These are phyloP conservation scores for Hephaestus fuliginosus DNA, from an alignment of 2,797 vertebrate species.

Conservation along the genomic window DNA sequence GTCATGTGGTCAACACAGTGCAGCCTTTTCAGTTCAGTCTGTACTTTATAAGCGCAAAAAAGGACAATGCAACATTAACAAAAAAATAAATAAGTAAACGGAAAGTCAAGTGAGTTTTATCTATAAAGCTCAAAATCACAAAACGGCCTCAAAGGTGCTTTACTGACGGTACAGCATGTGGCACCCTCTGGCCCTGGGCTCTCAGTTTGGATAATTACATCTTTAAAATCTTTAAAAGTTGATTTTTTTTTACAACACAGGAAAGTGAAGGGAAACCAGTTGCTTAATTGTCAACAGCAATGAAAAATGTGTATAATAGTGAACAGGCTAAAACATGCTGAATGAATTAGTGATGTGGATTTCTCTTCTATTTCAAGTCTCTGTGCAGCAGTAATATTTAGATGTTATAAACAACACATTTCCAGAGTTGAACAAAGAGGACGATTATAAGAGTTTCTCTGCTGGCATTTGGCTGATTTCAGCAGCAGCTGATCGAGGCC, in stretches of 20 bases:
- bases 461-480: constrained; percentile 34
- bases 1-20: background rate
- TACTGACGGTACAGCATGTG: background rate
- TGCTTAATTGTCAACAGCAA: no score
- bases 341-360: background rate
- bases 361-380: background rate
- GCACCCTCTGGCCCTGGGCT: no score
- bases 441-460: constrained; percentile 29
- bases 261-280: background rate
- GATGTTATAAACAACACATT: background rate
- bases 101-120: background rate
- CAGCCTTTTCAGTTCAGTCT: constrained; percentile 4
- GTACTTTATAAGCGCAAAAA: background rate
- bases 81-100: background rate
- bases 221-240: background rate
- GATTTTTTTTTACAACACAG: no score
- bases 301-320: no score
- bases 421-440: background rate
- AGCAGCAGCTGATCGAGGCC: constrained; percentile 52
- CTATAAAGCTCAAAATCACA: background rate
- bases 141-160: background rate
- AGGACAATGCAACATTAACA: background rate
- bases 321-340: background rate
- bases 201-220: no score
- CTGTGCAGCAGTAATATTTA: background rate